Conservation (phyloP, 2,888 invertebrate genomes). For the Eilema sororculum region DNA sequence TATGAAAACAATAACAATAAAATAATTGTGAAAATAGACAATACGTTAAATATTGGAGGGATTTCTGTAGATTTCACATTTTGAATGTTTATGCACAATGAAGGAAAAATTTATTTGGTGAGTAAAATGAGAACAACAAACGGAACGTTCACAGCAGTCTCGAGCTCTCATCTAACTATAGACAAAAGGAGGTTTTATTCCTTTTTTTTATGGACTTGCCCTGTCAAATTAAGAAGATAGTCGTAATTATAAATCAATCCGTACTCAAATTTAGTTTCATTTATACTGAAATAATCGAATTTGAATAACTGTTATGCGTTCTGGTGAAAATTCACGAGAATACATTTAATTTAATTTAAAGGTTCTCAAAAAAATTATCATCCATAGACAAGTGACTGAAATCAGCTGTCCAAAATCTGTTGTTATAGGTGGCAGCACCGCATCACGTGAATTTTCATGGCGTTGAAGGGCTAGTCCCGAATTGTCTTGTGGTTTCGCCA, state of each 20-base stretch:
- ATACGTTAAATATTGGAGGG: too few species aligned
- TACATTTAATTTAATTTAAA: slow-evolving; percentile 12
- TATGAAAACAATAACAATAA: too few species aligned
- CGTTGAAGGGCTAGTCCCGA: slow-evolving; percentile 87
- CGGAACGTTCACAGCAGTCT: neutral
- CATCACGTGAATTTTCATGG: slow-evolving; percentile 89
- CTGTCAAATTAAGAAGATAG: neutral
- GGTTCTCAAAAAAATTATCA: slow-evolving; percentile 16
- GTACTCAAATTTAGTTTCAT: neutral
- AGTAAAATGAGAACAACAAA: neutral
- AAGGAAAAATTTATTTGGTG: too few species aligned
- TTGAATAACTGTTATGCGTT: neutral
- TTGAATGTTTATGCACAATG: too few species aligned
- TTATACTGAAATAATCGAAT: neutral
- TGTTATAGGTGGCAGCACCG: slow-evolving; percentile 87
- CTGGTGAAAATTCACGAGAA: neutral
- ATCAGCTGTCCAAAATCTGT: slow-evolving; percentile 84
- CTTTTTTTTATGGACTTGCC: neutral
- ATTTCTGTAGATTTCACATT: too few species aligned
- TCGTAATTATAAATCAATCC: neutral
- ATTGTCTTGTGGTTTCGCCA: slow-evolving; percentile 87
- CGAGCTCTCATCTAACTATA: neutral
- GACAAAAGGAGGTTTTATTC: neutral
- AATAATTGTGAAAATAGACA: too few species aligned
- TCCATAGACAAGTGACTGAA: slow-evolving; percentile 86